A percentile compares a stretch with the other conserved stretches of the same genome.
These are phyloP conservation scores for Parus major DNA, from an alignment of 2,113 vertebrate species.

Conservation along the genomic window DNA sequence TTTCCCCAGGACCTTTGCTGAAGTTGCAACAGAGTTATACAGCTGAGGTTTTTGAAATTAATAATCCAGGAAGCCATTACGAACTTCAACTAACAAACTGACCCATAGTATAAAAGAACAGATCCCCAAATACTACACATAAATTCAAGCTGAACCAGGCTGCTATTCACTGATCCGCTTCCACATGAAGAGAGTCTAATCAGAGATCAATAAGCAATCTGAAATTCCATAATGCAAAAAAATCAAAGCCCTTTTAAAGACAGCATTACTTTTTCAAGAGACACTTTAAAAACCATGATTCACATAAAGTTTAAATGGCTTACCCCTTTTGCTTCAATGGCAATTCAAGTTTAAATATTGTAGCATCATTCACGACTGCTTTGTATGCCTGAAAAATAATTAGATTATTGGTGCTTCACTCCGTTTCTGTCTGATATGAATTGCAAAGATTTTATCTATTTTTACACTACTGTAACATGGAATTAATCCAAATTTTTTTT, in stretches of 20 bases:
- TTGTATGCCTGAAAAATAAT: conserved; percentile 90
- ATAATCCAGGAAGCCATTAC: background rate
- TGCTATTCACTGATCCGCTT: background rate
- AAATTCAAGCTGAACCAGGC: background rate
- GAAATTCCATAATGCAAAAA: background rate
- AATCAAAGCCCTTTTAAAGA: background rate
- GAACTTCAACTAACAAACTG: background rate
- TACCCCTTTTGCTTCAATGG: conserved; percentile 98
- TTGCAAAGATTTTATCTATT: background rate
- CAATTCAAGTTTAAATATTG: conserved; percentile 99
- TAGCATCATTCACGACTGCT: conserved; percentile 98
- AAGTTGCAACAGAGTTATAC: background rate
- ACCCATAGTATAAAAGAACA: background rate
- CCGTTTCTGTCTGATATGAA: background rate
- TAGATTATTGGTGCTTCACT: conserved; percentile 10
- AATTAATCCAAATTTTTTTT: background rate
- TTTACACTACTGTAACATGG: background rate
- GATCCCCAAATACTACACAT: background rate
- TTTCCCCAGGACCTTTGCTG: background rate
- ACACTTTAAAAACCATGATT: background rate
- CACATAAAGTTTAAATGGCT: conserved; percentile 43
- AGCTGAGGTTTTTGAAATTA: background rate
- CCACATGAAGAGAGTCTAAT: background rate
- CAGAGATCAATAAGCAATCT: background rate
- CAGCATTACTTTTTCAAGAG: background rate